phyloP scores from a whole-genome alignment of 1,140 invertebrate genomes.

The Thaumatotibia leucotreta region DNA sequence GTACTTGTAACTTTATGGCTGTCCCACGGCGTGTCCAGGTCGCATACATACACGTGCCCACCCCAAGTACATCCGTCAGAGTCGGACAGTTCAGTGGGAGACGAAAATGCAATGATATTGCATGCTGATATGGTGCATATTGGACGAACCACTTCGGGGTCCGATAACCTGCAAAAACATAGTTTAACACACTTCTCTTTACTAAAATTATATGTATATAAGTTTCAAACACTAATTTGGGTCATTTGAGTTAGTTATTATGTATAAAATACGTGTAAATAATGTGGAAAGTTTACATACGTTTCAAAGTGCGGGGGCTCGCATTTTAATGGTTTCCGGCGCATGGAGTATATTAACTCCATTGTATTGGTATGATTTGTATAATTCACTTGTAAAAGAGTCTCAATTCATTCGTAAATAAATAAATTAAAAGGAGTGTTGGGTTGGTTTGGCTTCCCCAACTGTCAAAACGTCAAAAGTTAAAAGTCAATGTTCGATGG shows the following conservation, averaged over 20 bases:
- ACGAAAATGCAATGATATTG: conserved; percentile 90
- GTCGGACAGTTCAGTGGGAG: conserved; percentile 83
- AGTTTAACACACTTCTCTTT: background rate
- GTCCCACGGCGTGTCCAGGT: conserved; percentile 91
- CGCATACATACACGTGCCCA: conserved; percentile 90
- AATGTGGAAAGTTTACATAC: conserved; percentile 39
- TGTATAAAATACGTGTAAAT: conserved; percentile 7
- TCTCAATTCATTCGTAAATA: background rate
- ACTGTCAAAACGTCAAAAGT: background rate
- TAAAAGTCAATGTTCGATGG: background rate
- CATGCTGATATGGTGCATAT: conserved; percentile 85
- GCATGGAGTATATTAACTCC: conserved; percentile 78
- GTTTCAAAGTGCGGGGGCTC: conserved; percentile 74
- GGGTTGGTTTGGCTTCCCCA: background rate
- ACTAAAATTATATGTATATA: background rate
- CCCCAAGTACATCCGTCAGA: conserved; percentile 81
- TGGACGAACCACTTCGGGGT: conserved; percentile 71
- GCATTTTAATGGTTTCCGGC: conserved; percentile 73
- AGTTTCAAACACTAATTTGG: background rate
- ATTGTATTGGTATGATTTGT: conserved; percentile 40
- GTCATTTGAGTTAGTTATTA: background rate
- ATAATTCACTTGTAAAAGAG: background rate
- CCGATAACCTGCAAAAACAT: conserved; percentile 51
- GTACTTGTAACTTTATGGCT: conserved; percentile 81
- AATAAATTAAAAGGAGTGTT: background rate